Evolutionary conservation across 2,113 vertebrate genomes (phyloP), one percentile per base, ranked within the genome.

Genomic region (Grantiella picta): DNA sequence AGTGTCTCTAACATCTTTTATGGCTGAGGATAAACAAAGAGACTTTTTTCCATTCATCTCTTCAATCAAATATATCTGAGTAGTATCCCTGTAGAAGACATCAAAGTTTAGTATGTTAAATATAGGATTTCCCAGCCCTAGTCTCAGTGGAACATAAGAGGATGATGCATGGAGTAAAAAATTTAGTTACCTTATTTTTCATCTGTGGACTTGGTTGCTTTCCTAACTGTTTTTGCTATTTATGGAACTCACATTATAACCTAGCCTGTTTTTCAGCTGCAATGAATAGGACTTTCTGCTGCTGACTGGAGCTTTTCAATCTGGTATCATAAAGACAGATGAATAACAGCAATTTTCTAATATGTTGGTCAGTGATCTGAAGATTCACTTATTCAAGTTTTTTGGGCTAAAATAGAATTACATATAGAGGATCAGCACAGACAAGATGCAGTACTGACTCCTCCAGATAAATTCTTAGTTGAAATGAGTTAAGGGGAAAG

Each of bases 101-200:
- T 96, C 94, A 97, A 97, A 96, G 89, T 97, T 93, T 77, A 92
- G 60, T 90, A 86, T 76, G 92, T 97, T 95, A 97, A 97, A 93
- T 95, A 95, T 70, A 96, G 94, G 89, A 95, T 93, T 98, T 97
- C 92, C 93, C 82, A 96, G 54, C 13, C 59, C 23, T 45, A 85
- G 66, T 73, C 91, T 95, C 96, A 80, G 35, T 91, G 89, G 93
- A 93, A 94, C 79, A 78, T 80, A 95, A 83, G 82, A 83, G 49
- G 72, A 96, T 94, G 94, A 97, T 82, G 83, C 66, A 96, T 86
- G 86, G 92, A 93, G 78, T 47, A 97, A 97, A 97, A 92, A 92
- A 96, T 95, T 89, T 70, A 82, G 83, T 95, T 97, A 95, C 89
- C 94, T 96, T 95, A 96, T 96, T 97, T 94, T 94, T 90, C 70